Conservation (phyloP, 2,797 vertebrate genomes). For the Brachyalestes nurse region DNA sequence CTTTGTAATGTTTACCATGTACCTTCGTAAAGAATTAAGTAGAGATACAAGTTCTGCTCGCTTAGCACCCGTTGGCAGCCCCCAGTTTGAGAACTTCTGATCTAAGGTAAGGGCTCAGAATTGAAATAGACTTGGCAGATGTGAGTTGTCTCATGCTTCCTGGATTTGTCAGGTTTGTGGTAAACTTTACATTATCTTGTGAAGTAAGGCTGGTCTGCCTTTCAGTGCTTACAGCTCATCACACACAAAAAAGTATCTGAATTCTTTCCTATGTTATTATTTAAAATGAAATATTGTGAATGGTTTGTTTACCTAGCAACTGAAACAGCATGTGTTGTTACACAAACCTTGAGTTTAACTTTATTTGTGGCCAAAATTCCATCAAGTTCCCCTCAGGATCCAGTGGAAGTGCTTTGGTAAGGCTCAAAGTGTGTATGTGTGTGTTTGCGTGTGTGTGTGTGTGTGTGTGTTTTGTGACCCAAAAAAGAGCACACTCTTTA, state of each 20-base stretch:
- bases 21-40: too few species aligned
- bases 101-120: background rate
- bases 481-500: slow-evolving; percentile 21
- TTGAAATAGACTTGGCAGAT: slow-evolving; percentile 61
- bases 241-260: background rate
- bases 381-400: background rate
- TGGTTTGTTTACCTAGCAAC: background rate
- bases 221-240: slow-evolving; percentile 24
- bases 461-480: background rate
- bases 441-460: background rate
- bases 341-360: background rate
- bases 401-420: background rate
- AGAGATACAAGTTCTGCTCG: too few species aligned
- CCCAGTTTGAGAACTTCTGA: background rate
- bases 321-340: background rate
- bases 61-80: too few species aligned
- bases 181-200: slow-evolving; percentile 67
- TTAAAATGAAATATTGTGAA: background rate
- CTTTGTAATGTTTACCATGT: too few species aligned
- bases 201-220: slow-evolving; percentile 56
- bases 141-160: slow-evolving; percentile 40
- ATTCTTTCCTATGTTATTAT: background rate
- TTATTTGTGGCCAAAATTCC: background rate
- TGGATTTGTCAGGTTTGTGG: slow-evolving; percentile 75
- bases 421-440: background rate